Conservation (phyloP, 2,888 invertebrate species). For the Malachius bipustulatus region DNA sequence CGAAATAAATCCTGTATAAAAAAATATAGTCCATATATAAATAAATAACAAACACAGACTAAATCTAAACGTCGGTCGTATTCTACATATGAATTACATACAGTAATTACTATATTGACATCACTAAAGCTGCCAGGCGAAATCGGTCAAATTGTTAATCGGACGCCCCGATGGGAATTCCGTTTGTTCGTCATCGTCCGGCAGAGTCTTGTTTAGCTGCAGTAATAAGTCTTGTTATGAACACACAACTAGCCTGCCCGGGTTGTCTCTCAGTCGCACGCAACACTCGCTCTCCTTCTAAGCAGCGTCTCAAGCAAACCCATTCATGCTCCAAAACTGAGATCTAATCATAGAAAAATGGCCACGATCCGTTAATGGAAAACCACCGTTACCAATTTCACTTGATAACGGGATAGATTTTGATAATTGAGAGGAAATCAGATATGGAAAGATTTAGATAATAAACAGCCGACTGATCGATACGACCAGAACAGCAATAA, state of each 20-base stretch:
- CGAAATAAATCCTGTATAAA: neutral
- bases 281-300: slow-evolving; percentile 30
- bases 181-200: too few species aligned
- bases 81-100: too few species aligned
- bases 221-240: slow-evolving; percentile 13
- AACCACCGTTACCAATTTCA: too few species aligned
- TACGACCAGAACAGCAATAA: too few species aligned
- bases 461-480: slow-evolving; percentile 35
- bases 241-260: slow-evolving; percentile 40
- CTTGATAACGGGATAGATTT: too few species aligned
- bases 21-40: neutral
- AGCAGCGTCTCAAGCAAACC: slow-evolving; percentile 12
- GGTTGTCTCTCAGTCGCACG: slow-evolving; percentile 39
- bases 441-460: too few species aligned
- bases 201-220: neutral
- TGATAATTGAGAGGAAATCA: too few species aligned
- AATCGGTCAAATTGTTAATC: too few species aligned
- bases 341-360: slow-evolving; percentile 8
- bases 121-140: too few species aligned
- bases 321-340: slow-evolving; percentile 6
- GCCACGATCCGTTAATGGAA: slow-evolving; percentile 10
- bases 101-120: neutral
- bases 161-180: too few species aligned
- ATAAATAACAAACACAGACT: neutral
- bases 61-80: neutral